Base-by-base conservation (phyloP, 2,797 vertebrate species). In the Rachycentron canadum region DNA sequence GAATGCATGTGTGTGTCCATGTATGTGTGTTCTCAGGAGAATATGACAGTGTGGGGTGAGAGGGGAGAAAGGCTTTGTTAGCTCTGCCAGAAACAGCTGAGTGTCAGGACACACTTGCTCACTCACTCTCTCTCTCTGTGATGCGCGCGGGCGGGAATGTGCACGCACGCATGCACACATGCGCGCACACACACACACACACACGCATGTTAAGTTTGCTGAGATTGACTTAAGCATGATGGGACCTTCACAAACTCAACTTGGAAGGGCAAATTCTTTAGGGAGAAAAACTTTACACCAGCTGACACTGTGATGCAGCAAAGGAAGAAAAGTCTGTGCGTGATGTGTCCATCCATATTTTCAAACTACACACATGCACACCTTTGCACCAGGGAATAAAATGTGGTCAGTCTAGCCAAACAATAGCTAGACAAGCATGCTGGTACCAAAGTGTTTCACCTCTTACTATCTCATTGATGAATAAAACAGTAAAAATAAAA, bases 61-160 rank as follows among this genome's bases (percentile, higher is more conserved):
- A 69, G 50, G 73, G 75, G 66, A 72, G 77, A 67, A 60, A 80
- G 87, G 79, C 78, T 87, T 77, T 85, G 86, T 88, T 86, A 86
- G 81, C 86, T 81, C 80, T 82, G 73, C 83, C 78, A 86, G 76
- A 88, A 88, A 87, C 77, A 86, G 86, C 81, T 86, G 86, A 92
- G 87, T 68, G 81, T 58, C 40, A 26, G 66, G 76, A 82, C 73
- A 52, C 75, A 49, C 75, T n/a, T n/a, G n/a, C n/a, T n/a, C n/a
- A n/a, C n/a, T n/a, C n/a, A n/a, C n/a, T n/a, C n/a, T n/a, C n/a
- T n/a, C n/a, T n/a, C n/a, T n/a, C n/a, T n/a, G n/a, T n/a, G n/a
- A n/a, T n/a, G n/a, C n/a, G n/a, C n/a, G n/a, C n/a, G n/a, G n/a
- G n/a, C n/a, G n/a, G n/a, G n/a, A n/a, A n/a, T n/a, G n/a, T n/a